These are phyloP conservation scores for Helicorthomorpha holstii DNA, from an alignment of 1,140 invertebrate species.

Conservation along the genomic window DNA sequence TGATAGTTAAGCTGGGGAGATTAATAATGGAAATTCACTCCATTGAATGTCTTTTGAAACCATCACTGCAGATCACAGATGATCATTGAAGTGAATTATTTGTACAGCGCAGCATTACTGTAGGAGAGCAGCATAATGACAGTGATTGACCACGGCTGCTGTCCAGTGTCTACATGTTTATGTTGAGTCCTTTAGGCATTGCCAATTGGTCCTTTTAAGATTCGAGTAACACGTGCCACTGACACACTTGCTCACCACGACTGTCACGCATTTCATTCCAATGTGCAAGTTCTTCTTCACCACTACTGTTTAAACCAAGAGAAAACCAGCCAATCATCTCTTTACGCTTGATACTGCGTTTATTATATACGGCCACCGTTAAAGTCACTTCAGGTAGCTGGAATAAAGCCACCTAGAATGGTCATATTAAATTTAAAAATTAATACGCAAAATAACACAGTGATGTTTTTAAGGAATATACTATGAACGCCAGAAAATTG, in stretches of 20 bases:
- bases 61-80: no score
- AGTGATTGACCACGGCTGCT: no score
- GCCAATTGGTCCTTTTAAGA: no score
- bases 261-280: constrained; percentile 77
- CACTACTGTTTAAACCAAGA: constrained; percentile 73
- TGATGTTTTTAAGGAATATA: not conserved
- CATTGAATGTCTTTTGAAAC: no score
- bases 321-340: constrained; percentile 95
- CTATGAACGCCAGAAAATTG: not conserved
- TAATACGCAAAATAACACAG: constrained; percentile 2
- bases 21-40: no score
- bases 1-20: no score
- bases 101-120: no score
- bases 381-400: constrained; percentile 89
- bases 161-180: no score
- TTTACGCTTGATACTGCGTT: constrained; percentile 78
- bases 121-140: no score
- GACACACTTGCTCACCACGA: constrained; percentile 47
- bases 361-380: constrained; percentile 83
- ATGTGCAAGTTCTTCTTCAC: constrained; percentile 77
- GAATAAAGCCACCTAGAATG: constrained; percentile 66
- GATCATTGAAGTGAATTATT: no score
- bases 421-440: constrained; percentile 5
- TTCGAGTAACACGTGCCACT: constrained; percentile 53
- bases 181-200: no score